Conservation (phyloP, 1,140 invertebrate genomes). For the Lepidurus packardi region DNA sequence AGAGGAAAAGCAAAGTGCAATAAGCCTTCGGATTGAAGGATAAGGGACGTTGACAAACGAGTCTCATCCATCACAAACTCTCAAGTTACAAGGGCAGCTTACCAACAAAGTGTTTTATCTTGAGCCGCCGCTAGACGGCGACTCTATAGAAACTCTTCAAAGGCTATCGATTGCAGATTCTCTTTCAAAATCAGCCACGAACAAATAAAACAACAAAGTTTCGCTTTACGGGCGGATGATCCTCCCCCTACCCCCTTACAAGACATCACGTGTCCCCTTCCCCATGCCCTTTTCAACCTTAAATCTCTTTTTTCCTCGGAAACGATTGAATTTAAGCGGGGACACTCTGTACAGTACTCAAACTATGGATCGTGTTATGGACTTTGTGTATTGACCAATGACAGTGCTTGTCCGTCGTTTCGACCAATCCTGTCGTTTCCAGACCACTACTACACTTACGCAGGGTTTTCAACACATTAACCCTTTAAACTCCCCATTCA, state of each 20-base stretch:
- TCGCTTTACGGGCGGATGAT: not conserved
- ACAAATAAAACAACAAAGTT: not conserved
- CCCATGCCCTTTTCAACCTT: too few species aligned
- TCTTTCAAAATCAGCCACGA: slow-evolving; percentile 1
- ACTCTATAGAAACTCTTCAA: not conserved
- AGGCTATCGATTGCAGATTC: not conserved
- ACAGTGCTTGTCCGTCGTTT: too few species aligned
- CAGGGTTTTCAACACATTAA: too few species aligned
- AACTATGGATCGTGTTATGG: too few species aligned
- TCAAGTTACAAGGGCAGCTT: not conserved
- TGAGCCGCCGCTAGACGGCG: not conserved
- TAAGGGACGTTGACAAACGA: slow-evolving; percentile 1
- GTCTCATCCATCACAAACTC: not conserved
- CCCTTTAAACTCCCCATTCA: too few species aligned
- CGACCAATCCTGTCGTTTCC: too few species aligned
- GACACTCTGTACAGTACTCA: too few species aligned
- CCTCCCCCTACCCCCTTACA: not conserved
- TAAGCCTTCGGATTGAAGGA: not conserved
- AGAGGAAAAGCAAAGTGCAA: not conserved
- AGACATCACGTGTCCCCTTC: not conserved
- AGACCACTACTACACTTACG: too few species aligned
- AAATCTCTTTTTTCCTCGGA: not conserved
- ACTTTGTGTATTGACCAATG: too few species aligned
- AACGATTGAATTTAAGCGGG: not conserved
- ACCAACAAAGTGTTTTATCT: not conserved